Base-by-base conservation (phyloP, 1,140 invertebrate species). In the Chymomyza costata region DNA sequence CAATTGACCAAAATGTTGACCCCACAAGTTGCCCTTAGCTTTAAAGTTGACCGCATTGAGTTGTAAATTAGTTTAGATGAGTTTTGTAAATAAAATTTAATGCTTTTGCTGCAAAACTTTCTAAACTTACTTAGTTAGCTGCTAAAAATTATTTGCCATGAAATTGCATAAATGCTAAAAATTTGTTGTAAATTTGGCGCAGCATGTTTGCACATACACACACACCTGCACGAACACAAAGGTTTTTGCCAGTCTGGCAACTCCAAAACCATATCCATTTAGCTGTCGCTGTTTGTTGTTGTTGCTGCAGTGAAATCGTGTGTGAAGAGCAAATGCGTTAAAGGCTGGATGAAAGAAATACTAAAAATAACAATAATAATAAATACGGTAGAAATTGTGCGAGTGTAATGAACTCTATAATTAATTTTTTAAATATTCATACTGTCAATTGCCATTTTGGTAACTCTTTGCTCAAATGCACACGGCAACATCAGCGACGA, bases 241-340 rank as follows among this genome's bases (percentile, higher is more conserved):
- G 45, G 50, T 61, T 28, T 54, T 37, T 5, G n/a, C 1, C 15
- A 15, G 49, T 76, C 71, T 67, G 71, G 71, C 58, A 76, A 76
- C 71, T 25, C 71, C 38, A 25, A n/a, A n/a, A 10, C 1, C 38
- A 11, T n/a, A 31, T 50, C 25, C 38, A 48, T 57, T 45, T 50
- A 51, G 39, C 47, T 61, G 63, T 28, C 47, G 39, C 35, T 54
- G 30, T n/a, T 28, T 41, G 28, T 69, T 66, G 63, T 67, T 40
- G 56, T 50, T 50, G 64, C 34, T 51, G 41, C 32, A 71, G 57
- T 64, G 63, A 70, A 76, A 76, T 68, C 62, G 48, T 55, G 49
- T 78, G 63, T 52, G 47, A 76, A 61, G 69, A 51, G 49, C 56
- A 74, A 66, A 54, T 53, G 53, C 48, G 51, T 15, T 51, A 58